Base-by-base conservation (phyloP, 37 sponge, comb jelly and placozoan species). In the Crambe crambe region DNA sequence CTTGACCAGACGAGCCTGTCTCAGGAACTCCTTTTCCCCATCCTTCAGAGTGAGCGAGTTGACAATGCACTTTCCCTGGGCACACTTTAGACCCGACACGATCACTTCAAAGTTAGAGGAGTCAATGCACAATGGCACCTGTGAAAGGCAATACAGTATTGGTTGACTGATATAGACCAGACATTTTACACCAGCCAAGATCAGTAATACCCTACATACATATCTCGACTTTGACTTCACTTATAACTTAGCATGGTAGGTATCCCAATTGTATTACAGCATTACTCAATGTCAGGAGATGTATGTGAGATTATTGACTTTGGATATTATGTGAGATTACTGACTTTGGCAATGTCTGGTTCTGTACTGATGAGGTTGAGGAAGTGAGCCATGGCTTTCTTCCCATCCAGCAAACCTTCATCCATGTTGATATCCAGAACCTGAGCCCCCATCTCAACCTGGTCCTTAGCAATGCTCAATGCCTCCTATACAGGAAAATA, bases 11-110 rank as follows among this genome's bases (percentile, higher is more conserved):
- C 37, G 76, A 2, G 99, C 97, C 79, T 96, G 96, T 25, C 83
- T 66, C 15, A 98, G 58, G 72, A 98, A 98, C 60, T 96, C 99
- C 47, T 87, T 87, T 42, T 94, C 97, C 22, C 99, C 99, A 59
- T 98, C 99, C 72, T 98, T 98, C 67, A 98, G 54, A 69, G 97
- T 98, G 69, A 98, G 91, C 25, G 95, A 94, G 83, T 98, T 98
- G 22, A 98, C 99, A 63, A 98, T 94, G 68, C 99, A 96, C 87
- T 96, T 98, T 20, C 99, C 99, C 71, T 98, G 99, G 0, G 93
- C 74, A 68, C 93, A 96, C 64, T 92, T 96, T 58, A 98, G 84
- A 0, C 99, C 99, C 38, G 99, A 94, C 54, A 89, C 84, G 56
- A 96, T 82, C 72, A 98, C 94, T 17, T 87, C 85, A 85, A 98